Conservation (phyloP, 2,888 invertebrate genomes). For the Pandemis cinnamomeana region DNA sequence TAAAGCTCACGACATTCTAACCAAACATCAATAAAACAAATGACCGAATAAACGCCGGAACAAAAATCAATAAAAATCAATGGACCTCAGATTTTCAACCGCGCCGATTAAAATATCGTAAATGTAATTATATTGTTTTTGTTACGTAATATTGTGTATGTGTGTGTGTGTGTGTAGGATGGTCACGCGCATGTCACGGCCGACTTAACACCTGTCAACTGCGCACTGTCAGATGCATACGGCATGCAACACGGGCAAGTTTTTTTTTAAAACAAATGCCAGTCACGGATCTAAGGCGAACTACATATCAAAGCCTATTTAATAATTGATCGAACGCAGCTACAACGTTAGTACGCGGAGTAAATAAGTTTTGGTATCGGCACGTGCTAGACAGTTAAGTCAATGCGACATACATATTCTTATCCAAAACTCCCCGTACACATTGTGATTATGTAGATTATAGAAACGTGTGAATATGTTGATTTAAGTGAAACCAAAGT, state of each 20-base stretch:
- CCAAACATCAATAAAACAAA: background rate
- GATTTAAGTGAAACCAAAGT: no score
- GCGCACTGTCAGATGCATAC: slow-evolving; percentile 63
- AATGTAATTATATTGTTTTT: slow-evolving; percentile 26
- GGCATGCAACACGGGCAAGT: background rate
- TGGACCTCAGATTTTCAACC: background rate
- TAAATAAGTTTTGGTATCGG: no score
- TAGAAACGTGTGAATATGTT: no score
- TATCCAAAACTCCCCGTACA: no score
- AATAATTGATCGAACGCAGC: no score
- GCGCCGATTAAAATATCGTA: slow-evolving; percentile 24
- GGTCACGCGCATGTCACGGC: slow-evolving; percentile 64
- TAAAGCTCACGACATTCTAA: slow-evolving; percentile 28
- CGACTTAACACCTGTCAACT: slow-evolving; percentile 80
- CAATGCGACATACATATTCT: no score
- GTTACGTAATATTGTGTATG: slow-evolving; percentile 69
- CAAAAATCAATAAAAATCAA: background rate
- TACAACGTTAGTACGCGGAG: no score
- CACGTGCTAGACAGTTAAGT: no score
- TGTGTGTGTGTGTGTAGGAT: slow-evolving; percentile 60
- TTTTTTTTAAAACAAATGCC: no score
- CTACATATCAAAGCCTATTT: no score
- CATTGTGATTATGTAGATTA: no score
- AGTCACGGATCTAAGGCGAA: no score
- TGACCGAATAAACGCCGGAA: background rate